A percentile compares a stretch with the other conserved stretches of the same genome.
These are phyloP conservation scores for Characodon lateralis DNA, from an alignment of 2,797 vertebrate genomes.

Conservation along the genomic window DNA sequence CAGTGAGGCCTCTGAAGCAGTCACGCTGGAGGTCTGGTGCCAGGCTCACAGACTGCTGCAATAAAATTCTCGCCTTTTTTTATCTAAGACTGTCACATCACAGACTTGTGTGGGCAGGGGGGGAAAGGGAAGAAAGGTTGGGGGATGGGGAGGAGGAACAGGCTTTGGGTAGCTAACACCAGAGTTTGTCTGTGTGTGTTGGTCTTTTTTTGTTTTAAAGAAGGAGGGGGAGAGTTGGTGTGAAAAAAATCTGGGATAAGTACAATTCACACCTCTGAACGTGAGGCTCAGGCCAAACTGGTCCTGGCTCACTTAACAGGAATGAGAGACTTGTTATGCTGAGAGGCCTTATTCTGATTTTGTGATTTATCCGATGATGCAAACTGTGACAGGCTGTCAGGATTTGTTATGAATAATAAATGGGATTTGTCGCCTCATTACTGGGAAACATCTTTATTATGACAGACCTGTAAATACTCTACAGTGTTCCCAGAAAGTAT, in stretches of 20 bases:
- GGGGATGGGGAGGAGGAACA: constrained; percentile 42
- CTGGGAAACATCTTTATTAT: constrained; percentile 42
- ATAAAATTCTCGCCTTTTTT: constrained; percentile 85
- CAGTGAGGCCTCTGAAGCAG: background rate
- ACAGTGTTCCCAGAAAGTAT: background rate
- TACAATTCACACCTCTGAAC: constrained; percentile 65
- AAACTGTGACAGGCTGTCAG: constrained; percentile 67
- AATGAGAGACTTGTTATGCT: constrained; percentile 68
- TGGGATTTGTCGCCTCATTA: constrained; percentile 72
- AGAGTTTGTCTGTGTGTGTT: constrained; percentile 53
- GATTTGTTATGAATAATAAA: constrained; percentile 73
- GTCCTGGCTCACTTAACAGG: constrained; percentile 72
- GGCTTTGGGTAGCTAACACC: constrained; percentile 57
- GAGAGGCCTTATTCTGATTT: constrained; percentile 57
- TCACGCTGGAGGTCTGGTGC: constrained; percentile 73
- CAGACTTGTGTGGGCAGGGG: constrained; percentile 73
- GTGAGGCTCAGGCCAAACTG: constrained; percentile 60
- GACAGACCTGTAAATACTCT: constrained; percentile 28
- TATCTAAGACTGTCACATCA: constrained; percentile 83
- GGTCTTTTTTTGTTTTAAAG: constrained; percentile 36
- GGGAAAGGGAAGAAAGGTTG: constrained; percentile 63
- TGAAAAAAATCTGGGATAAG: constrained; percentile 60
- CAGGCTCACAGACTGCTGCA: constrained; percentile 72
- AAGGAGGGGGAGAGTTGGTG: constrained; percentile 52
- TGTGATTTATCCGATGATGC: constrained; percentile 68